Evolutionary conservation across 1,140 invertebrate species (phyloP), one percentile per base, ranked within the genome.

Genomic region (Caerostris darwini): DNA sequence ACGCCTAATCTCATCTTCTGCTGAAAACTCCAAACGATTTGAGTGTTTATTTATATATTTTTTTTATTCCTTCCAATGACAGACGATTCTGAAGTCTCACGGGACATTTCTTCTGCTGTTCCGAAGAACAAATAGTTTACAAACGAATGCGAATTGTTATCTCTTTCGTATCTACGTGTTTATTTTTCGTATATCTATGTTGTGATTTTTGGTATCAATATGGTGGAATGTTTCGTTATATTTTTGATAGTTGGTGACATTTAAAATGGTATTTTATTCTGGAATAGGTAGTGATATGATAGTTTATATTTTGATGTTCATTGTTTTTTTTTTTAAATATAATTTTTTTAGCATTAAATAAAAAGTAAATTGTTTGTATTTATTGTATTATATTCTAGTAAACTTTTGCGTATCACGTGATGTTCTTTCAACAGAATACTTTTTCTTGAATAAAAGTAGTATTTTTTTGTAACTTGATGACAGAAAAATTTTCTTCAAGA

Each of bases 31-130:
- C 57, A 57, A 58, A 57, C 57, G 82, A 57, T 85, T 12, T 58
- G 7, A 57, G 82, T 19, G 82, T 56, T 57, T 14, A 85, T 81
- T n/a, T 50, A 34, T 58, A 17, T 83, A 57, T 57, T 6, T 85
- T 85, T 85, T 85, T 57, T 12, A 17, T 17, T 88, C 4, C n/a
- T 88, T 14, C 58, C 86, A 64, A 61, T 14, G 86, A 88, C 86
- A 88, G 86, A 88, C 59, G 53, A 53, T 58, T 53, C 14, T 8
- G 57, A 19, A 50, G 14, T 88, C 86, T 64, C 86, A 88, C 86
- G 86, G 86, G 86, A 88, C 8, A 53, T 50, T 34, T 17, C 56
- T 14, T 19, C 56, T 58, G 14, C n/a, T 56, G n/a, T 14, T 59
- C 14, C 50, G 50, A 53, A 53, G 58, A 34, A 88, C 14, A 61